Evolutionary conservation across 2,797 vertebrate species (phyloP), one percentile per base, ranked within the genome.

Genomic region (Enteromius fasciolatus): DNA sequence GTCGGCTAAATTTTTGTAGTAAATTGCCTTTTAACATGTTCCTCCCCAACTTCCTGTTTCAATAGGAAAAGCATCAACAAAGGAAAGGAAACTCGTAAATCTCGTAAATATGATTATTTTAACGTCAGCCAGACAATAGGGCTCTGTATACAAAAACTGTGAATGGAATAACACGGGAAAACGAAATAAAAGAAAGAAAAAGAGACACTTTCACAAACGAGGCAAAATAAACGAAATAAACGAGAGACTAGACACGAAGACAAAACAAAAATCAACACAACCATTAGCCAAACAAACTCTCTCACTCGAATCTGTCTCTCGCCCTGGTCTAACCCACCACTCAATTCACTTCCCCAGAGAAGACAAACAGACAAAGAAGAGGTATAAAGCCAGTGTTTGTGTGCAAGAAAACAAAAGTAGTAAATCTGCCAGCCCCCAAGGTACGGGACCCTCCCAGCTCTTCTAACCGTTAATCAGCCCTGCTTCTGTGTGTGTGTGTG

Each of bases 351-450:
- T 85, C 70, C 69, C 50, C 59, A 68, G 50, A 86, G 80, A 82
- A 77, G 57, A 82, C 76, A 69, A 77, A 70, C 61, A 81, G 78
- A 86, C 82, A 84, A 83, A 84, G 82, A 84, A 77, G 48, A 46
- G 50, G 50, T 80, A 76, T 59, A 73, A 82, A 78, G 57, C 64
- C 54, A 52, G 80, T 78, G 81, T 33, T 72, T 85, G 79, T 72
- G 80, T 76, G 86, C 68, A 50, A 74, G 78, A 85, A 84, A 82
- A 84, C 76, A 83, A 84, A 81, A 87, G 86, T 81, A 84, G 83
- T 88, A 85, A 83, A 86, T 88, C 81, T 85, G 83, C 52, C 69
- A 74, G 79, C 64, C 79, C 61, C 66, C 50, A 80, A 81, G 81
- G 69, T 85, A 72, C 50, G 74, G 63, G 75, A 78, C 74, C 69